Evolutionary conservation across 2,888 invertebrate species (phyloP).

Genomic region (Caenorhabditis becei): DNA sequence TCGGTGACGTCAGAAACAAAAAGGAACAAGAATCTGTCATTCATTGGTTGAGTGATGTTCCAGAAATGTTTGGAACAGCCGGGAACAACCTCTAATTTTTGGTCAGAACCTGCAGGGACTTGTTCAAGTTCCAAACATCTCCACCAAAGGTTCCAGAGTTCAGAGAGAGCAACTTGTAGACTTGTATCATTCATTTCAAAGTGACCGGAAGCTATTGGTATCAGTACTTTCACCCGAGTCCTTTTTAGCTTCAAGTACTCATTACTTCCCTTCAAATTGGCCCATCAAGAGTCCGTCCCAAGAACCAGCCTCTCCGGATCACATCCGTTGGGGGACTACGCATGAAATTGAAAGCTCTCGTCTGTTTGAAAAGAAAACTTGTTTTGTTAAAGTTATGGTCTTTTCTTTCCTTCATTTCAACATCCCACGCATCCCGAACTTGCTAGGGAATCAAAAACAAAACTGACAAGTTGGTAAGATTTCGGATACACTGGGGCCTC

Average conservation of each 20-base stretch:
- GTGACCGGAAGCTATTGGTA: not conserved
- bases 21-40: conserved; percentile 10
- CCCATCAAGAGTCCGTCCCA: not conserved
- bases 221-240: not conserved
- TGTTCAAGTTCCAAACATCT: not conserved
- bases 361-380: not conserved
- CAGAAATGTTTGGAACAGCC: conserved; percentile 2
- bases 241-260: not conserved
- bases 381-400: conserved; percentile 27
- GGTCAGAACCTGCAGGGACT: not conserved
- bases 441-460: conserved; percentile 43
- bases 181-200: not conserved
- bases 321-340: not conserved
- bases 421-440: conserved; percentile 33
- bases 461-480: conserved; percentile 56
- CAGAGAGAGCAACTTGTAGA: not conserved
- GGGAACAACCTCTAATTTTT: conserved; percentile 10
- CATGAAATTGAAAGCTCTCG: conserved; percentile 10
- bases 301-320: not conserved
- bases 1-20: conserved; percentile 27
- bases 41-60: conserved; percentile 19
- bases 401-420: conserved; percentile 6
- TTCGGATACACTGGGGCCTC: conserved; percentile 42
- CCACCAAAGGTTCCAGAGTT: no score
- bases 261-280: not conserved